phyloP scores from a whole-genome alignment of 2,797 vertebrate species.

The Hoplostethus mediterraneus region DNA sequence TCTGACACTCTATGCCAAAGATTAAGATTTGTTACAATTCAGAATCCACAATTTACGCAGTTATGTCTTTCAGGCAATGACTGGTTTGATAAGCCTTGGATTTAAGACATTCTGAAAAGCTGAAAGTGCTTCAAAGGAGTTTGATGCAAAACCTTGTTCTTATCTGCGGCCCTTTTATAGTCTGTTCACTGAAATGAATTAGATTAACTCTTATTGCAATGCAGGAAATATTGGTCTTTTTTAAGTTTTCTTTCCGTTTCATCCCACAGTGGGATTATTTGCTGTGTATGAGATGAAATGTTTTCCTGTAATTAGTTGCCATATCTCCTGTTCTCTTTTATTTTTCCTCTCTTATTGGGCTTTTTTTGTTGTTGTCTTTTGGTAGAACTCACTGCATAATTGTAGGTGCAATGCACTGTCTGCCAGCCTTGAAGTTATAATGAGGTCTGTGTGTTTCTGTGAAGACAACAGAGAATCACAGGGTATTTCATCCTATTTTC shows the following conservation, averaged over 20 bases:
- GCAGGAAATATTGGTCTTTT: slow-evolving; percentile 55
- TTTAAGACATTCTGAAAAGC: slow-evolving; percentile 24
- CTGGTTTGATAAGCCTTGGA: slow-evolving; percentile 21
- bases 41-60: slow-evolving; percentile 8
- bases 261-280: slow-evolving; percentile 67
- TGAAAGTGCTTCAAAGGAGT: slow-evolving; percentile 18
- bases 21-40: slow-evolving; percentile 9
- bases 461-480: slow-evolving; percentile 78
- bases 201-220: slow-evolving; percentile 56
- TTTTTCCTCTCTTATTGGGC: slow-evolving; percentile 50
- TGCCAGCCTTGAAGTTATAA: slow-evolving; percentile 85
- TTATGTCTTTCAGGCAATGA: slow-evolving; percentile 7
- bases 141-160: slow-evolving; percentile 46
- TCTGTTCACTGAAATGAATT: slow-evolving; percentile 55
- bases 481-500: slow-evolving; percentile 80
- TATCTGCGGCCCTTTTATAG: slow-evolving; percentile 42
- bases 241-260: slow-evolving; percentile 48
- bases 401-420: slow-evolving; percentile 78
- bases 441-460: slow-evolving; percentile 81
- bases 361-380: slow-evolving; percentile 70
- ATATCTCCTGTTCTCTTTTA: slow-evolving; percentile 64
- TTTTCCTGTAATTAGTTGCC: slow-evolving; percentile 78
- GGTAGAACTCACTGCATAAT: slow-evolving; percentile 74
- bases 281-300: slow-evolving; percentile 66
- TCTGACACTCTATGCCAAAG: slow-evolving; percentile 19